Percentiles rank a stretch among this genome's conserved stretches.
These are phyloP conservation scores for Paguma larvata DNA, from an alignment of 2,797 vertebrate species.

Conservation along the genomic window DNA sequence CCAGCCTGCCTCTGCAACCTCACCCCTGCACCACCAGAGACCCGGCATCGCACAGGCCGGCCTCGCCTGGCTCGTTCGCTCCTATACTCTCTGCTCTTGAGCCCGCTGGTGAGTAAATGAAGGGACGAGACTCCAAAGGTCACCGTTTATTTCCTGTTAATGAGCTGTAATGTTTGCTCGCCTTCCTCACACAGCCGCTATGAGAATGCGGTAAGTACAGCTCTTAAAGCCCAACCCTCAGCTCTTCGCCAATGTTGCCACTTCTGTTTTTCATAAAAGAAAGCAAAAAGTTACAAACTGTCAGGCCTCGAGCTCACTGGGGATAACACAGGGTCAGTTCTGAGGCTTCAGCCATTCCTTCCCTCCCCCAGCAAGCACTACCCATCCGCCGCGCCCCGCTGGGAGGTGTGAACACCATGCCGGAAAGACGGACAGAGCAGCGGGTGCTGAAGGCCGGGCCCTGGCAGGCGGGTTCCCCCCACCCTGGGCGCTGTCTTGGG, in stretches of 20 bases:
- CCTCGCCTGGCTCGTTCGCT: too few relatives aligned
- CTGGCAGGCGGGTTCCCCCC: neutral
- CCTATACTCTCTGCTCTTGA: fast-evolving
- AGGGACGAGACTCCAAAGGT: too few relatives aligned
- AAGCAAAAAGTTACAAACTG: neutral
- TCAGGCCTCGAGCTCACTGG: neutral
- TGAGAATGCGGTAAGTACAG: fast-evolving
- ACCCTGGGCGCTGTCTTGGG: too few relatives aligned
- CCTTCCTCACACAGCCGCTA: neutral
- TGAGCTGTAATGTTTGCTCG: fast-evolving
- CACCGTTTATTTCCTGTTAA: neutral
- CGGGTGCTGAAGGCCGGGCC: fast-evolving
- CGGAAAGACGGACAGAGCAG: neutral
- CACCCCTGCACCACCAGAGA: fast-evolving
- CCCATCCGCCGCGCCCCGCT: fast-evolving
- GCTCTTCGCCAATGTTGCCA: fast-evolving
- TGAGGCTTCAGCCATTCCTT: neutral
- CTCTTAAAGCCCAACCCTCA: too few relatives aligned
- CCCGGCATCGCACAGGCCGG: neutral
- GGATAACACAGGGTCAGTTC: fast-evolving
- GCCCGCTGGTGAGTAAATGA: neutral
- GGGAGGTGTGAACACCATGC: fast-evolving
- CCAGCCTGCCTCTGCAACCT: too few relatives aligned
- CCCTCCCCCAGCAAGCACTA: neutral
- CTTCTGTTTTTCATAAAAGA: neutral